These are phyloP conservation scores for Lytechinus pictus DNA, from an alignment of 35 echinoderm and acorn worm species.

Conservation along the genomic window DNA sequence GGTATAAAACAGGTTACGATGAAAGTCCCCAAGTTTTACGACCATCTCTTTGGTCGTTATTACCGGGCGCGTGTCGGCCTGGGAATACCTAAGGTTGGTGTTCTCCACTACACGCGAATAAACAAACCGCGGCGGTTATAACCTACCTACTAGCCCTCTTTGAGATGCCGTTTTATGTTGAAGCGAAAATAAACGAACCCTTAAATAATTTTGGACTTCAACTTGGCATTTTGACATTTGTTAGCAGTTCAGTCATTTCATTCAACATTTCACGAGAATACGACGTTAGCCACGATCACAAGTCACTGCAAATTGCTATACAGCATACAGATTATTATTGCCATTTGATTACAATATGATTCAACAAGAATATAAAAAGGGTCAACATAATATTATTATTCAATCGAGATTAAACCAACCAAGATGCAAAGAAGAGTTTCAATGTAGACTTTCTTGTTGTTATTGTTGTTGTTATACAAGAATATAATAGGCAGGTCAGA, in stretches of 20 bases:
- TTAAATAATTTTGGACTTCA: neutral
- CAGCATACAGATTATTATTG: too few species aligned
- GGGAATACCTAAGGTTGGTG: neutral
- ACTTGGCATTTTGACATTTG: neutral
- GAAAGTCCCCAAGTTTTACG: neutral
- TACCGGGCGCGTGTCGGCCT: conserved; percentile 5
- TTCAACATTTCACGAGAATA: neutral
- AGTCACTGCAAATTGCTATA: too few species aligned
- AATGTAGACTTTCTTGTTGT: too few species aligned
- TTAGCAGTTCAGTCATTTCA: neutral
- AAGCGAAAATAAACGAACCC: neutral
- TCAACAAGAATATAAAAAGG: too few species aligned
- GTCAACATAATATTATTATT: too few species aligned
- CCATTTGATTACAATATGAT: too few species aligned
- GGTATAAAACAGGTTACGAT: neutral
- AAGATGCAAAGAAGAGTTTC: too few species aligned
- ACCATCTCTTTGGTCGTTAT: neutral
- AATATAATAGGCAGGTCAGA: too few species aligned
- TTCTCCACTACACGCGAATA: neutral
- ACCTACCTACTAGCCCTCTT: neutral
- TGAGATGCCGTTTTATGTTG: neutral
- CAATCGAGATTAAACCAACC: too few species aligned
- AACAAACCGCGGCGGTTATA: neutral
- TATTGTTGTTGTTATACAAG: too few species aligned
- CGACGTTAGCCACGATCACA: too few species aligned